These are phyloP conservation scores for Antedon mediterranea DNA, from an alignment of 53 echinoderm and acorn worm species.

Conservation along the genomic window DNA sequence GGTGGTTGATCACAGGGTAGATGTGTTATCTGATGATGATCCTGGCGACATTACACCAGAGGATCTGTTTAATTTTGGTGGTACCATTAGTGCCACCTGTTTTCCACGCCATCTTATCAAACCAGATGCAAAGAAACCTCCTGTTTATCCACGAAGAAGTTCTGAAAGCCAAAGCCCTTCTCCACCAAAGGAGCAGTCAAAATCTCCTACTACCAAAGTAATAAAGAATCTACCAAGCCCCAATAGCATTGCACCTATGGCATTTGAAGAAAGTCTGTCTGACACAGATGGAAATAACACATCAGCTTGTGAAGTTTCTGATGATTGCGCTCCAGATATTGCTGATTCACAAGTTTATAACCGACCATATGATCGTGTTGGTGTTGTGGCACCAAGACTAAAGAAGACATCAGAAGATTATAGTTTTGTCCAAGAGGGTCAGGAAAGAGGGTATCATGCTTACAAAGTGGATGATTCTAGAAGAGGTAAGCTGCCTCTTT, in stretches of 20 bases:
- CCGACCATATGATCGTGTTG: not conserved
- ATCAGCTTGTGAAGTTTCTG: not conserved
- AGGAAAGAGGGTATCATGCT: not conserved
- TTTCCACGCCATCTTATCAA: not conserved
- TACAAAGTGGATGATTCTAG: not conserved
- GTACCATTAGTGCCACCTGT: not conserved
- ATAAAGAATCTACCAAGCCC: not conserved
- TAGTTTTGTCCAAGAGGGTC: not conserved
- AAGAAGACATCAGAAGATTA: not conserved
- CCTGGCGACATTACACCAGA: not conserved
- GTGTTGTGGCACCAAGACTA: not conserved
- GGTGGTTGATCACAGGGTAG: constrained; percentile 43
- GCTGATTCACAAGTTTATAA: not conserved
- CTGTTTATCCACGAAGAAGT: not conserved
- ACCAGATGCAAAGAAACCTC: not conserved
- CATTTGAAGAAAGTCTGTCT: not conserved
- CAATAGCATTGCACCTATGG: not conserved
- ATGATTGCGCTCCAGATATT: not conserved
- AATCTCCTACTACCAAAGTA: not conserved
- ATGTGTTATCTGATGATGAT: constrained; percentile 25
- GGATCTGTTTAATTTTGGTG: not conserved
- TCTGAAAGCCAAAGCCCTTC: not conserved
- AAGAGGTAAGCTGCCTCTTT: not conserved
- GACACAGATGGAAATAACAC: not conserved
- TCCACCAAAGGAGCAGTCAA: not conserved